Conservation (phyloP, 2,888 invertebrate species). For the Hypomecis punctinalis region DNA sequence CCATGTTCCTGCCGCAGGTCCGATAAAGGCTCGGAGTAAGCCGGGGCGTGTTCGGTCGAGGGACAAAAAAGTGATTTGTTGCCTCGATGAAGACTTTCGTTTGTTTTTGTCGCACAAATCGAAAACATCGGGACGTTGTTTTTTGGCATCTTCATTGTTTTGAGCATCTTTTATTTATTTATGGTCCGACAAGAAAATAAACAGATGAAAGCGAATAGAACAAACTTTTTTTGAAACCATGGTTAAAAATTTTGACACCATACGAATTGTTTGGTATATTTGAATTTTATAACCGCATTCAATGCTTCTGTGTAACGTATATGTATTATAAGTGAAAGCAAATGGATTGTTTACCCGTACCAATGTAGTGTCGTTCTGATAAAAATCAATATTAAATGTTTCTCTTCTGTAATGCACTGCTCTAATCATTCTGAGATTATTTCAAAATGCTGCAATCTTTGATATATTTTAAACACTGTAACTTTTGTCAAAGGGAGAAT, state of each 20-base stretch:
- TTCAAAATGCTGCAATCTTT: too few species aligned
- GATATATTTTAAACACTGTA: too few species aligned
- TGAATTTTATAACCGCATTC: too few species aligned
- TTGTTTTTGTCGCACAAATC: slow-evolving; percentile 63
- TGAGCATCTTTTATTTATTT: slow-evolving; percentile 44
- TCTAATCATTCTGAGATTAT: too few species aligned
- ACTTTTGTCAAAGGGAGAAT: too few species aligned
- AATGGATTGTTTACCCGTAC: too few species aligned
- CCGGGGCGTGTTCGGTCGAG: slow-evolving; percentile 18
- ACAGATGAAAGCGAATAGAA: slow-evolving; percentile 22
- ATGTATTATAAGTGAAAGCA: too few species aligned
- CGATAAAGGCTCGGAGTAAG: slow-evolving; percentile 24
- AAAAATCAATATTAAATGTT: too few species aligned
- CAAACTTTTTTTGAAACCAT: neutral
- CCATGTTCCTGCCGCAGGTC: slow-evolving; percentile 20
- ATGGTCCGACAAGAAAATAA: slow-evolving; percentile 32
- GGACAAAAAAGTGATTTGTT: slow-evolving; percentile 71
- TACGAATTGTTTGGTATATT: too few species aligned
- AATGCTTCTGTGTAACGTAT: too few species aligned
- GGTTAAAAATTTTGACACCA: neutral
- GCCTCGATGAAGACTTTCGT: slow-evolving; percentile 65
- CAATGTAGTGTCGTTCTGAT: too few species aligned
- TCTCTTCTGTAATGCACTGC: too few species aligned
- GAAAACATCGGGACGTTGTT: slow-evolving; percentile 42
- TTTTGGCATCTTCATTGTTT: slow-evolving; percentile 44